Conservation (phyloP, 64 coral and sea anemone genomes). For the Porites australiensis region DNA sequence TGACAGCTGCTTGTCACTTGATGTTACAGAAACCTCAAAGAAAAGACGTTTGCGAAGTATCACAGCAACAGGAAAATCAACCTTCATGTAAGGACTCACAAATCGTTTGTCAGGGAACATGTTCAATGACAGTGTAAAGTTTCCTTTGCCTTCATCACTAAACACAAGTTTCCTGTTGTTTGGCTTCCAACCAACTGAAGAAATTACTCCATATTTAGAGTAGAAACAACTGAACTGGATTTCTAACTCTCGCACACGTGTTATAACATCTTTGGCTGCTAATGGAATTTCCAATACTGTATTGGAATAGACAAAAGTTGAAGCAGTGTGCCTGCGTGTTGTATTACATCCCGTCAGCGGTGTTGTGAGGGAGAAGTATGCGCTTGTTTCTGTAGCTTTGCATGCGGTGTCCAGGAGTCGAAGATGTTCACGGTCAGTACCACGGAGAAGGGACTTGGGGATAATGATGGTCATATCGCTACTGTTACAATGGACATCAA, state of each 20-base stretch:
- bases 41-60: constrained; percentile 32
- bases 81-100: constrained; percentile 21
- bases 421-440: constrained; percentile 22
- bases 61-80: constrained; percentile 26
- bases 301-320: constrained; percentile 48
- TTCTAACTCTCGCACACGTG: constrained; percentile 23
- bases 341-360: constrained; percentile 29
- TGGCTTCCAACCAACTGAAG: constrained; percentile 38
- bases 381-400: constrained; percentile 33
- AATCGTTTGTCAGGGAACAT: constrained; percentile 40
- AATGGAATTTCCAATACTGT: constrained; percentile 40
- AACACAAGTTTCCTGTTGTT: constrained; percentile 15
- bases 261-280: not conserved
- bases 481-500: not conserved
- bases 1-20: constrained; percentile 49
- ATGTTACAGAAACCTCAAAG: constrained; percentile 34
- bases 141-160: not conserved
- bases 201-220: constrained; percentile 6
- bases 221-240: constrained; percentile 61
- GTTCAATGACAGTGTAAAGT: constrained; percentile 24
- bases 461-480: constrained; percentile 47
- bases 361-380: constrained; percentile 61
- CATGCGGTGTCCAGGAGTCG: constrained; percentile 45
- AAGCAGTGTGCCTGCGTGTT: constrained; percentile 10
- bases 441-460: constrained; percentile 41